phyloP scores from a whole-genome alignment of 2,888 invertebrate species.

The Hypolimnas misippus region DNA sequence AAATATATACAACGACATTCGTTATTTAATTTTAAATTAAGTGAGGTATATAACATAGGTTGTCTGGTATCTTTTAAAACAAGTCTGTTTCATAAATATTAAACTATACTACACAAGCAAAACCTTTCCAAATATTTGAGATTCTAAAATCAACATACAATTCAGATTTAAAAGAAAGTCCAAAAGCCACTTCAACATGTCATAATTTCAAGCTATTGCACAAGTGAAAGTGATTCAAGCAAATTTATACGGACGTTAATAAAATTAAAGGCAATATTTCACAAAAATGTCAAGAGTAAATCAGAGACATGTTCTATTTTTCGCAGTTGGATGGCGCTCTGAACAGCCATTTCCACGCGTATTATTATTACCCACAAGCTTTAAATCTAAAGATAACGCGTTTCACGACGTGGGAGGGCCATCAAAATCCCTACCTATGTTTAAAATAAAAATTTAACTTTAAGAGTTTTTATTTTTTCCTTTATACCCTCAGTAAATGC shows the following conservation, averaged over 20 bases:
- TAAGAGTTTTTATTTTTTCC: slow-evolving; percentile 72
- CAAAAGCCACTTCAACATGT: slow-evolving; percentile 2
- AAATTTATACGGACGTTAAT: slow-evolving; percentile 41
- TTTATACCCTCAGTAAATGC: slow-evolving; percentile 66
- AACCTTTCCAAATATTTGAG: neutral
- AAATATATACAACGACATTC: no score
- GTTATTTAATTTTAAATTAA: no score
- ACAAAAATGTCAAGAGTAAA: slow-evolving; percentile 56
- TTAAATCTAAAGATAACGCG: slow-evolving; percentile 78
- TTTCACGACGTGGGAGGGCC: slow-evolving; percentile 72
- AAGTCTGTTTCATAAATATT: neutral
- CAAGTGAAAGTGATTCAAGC: slow-evolving; percentile 35
- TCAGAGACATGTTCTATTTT: slow-evolving; percentile 45
- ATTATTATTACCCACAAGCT: slow-evolving; percentile 59
- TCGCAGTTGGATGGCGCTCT: slow-evolving; percentile 30
- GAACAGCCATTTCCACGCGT: slow-evolving; percentile 52
- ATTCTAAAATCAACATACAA: neutral
- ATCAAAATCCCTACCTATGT: slow-evolving; percentile 82
- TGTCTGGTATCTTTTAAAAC: no score
- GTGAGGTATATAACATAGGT: no score
- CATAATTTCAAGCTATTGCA: slow-evolving; percentile 21
- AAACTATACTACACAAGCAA: no score
- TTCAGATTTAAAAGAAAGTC: neutral
- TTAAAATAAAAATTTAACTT: slow-evolving; percentile 83
- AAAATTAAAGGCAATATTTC: slow-evolving; percentile 50